These are phyloP conservation scores for Drosophila multiciliata DNA, from an alignment of 2,888 invertebrate genomes.

Conservation along the genomic window DNA sequence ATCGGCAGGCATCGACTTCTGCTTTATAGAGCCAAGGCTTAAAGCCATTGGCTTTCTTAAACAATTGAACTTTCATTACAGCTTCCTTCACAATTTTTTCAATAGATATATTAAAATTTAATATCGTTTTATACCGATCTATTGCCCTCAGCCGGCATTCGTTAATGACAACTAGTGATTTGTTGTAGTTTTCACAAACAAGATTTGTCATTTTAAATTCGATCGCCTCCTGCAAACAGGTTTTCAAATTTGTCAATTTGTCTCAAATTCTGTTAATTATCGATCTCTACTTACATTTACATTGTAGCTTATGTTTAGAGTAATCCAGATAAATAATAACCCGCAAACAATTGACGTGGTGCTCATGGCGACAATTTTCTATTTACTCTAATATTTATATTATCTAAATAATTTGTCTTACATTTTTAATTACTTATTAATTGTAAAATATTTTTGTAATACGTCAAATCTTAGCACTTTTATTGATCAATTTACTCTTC, in stretches of 20 bases:
- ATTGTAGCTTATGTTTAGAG: neutral
- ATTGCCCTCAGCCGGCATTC: constrained; percentile 29
- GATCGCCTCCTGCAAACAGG: neutral
- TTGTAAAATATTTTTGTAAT: neutral
- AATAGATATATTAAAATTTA: constrained; percentile 10
- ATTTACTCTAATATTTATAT: neutral
- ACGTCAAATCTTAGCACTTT: too few relatives aligned
- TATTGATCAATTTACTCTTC: neutral
- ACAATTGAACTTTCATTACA: neutral
- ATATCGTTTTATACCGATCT: constrained; percentile 7
- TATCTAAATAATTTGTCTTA: neutral
- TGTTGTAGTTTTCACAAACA: constrained; percentile 3
- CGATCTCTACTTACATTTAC: too few relatives aligned
- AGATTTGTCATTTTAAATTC: constrained; percentile 33
- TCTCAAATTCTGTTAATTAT: neutral
- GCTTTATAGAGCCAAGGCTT: constrained; percentile 30
- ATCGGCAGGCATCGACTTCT: neutral
- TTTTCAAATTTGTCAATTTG: neutral
- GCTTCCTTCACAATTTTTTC: too few relatives aligned
- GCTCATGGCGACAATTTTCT: neutral
- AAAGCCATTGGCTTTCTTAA: constrained; percentile 32
- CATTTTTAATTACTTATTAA: neutral
- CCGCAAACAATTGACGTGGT: neutral
- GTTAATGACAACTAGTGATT: neutral
- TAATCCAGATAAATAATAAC: neutral